phyloP scores from a whole-genome alignment of 2,888 invertebrate species.

The Stenoptilia bipunctidactyla region DNA sequence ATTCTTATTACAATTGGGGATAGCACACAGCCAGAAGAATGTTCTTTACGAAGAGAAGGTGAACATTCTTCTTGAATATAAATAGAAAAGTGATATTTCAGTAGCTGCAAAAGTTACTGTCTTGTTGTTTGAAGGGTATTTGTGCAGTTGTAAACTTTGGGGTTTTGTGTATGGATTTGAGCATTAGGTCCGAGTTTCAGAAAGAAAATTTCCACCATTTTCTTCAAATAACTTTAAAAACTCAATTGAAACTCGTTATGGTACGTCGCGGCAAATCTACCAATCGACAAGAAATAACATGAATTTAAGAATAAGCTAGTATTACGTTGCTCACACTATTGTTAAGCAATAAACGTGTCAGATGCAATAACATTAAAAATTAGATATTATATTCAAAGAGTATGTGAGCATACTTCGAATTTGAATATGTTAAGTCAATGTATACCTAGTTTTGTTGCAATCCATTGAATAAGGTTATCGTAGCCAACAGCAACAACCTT shows the following conservation, averaged over 20 bases:
- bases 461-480: no score
- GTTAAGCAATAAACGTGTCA: not conserved
- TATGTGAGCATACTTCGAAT: constrained; percentile 49
- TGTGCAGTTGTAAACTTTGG: not conserved
- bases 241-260: no score
- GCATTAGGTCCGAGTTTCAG: no score
- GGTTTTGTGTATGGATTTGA: not conserved
- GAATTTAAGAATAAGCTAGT: not conserved
- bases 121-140: not conserved
- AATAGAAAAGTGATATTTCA: not conserved
- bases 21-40: constrained; percentile 69
- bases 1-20: constrained; percentile 66
- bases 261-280: no score
- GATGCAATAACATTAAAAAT: not conserved
- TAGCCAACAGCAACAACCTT: no score
- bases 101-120: not conserved
- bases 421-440: no score
- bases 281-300: no score
- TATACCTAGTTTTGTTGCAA: no score
- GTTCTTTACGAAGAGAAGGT: constrained; percentile 60
- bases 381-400: constrained; percentile 49
- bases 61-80: constrained; percentile 45
- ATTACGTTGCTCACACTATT: not conserved
- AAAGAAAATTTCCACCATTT: no score
- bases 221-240: no score